A percentile compares a stretch with the other conserved stretches of the same genome.
These are phyloP conservation scores for Oryzias curvinotus DNA, from an alignment of 2,113 vertebrate genomes.

Conservation along the genomic window DNA sequence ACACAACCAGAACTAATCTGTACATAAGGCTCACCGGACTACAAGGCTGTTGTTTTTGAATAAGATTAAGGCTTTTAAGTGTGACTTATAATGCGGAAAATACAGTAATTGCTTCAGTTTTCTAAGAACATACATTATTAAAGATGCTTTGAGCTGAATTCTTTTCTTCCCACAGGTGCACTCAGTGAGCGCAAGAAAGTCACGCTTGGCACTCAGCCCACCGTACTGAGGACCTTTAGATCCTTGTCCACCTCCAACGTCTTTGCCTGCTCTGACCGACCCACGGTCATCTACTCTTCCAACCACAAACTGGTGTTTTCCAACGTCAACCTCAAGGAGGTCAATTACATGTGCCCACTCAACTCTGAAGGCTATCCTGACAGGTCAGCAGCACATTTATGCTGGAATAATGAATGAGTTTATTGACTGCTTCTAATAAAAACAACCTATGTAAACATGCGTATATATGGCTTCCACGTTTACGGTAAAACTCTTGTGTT, in stretches of 20 bases:
- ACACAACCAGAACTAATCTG: too few relatives aligned
- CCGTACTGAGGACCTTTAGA: conserved; percentile 93
- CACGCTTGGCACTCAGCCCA: conserved; percentile 96
- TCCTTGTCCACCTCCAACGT: conserved; percentile 98
- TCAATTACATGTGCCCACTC: conserved; percentile 99
- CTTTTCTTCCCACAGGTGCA: conserved; percentile 74
- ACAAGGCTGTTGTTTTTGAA: too few relatives aligned
- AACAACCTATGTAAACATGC: too few relatives aligned
- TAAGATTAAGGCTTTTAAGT: too few relatives aligned
- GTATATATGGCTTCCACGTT: too few relatives aligned
- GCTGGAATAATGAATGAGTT: background rate
- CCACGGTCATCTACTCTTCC: conserved; percentile 99
- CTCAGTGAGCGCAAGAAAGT: conserved; percentile 97
- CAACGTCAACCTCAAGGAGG: conserved; percentile 98
- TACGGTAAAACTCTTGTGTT: too few relatives aligned
- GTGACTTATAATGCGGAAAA: too few relatives aligned
- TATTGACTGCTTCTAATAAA: too few relatives aligned
- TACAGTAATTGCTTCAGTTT: too few relatives aligned
- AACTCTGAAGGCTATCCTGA: conserved; percentile 98
- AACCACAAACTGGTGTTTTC: conserved; percentile 99
- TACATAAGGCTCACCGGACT: too few relatives aligned
- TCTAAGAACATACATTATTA: too few relatives aligned
- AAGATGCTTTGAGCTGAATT: background rate
- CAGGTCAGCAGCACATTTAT: conserved; percentile 77
- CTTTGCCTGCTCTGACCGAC: conserved; percentile 97